Evolutionary conservation across 2,888 invertebrate species (phyloP), one percentile per base, ranked within the genome.

Genomic region (Molorchus minor): DNA sequence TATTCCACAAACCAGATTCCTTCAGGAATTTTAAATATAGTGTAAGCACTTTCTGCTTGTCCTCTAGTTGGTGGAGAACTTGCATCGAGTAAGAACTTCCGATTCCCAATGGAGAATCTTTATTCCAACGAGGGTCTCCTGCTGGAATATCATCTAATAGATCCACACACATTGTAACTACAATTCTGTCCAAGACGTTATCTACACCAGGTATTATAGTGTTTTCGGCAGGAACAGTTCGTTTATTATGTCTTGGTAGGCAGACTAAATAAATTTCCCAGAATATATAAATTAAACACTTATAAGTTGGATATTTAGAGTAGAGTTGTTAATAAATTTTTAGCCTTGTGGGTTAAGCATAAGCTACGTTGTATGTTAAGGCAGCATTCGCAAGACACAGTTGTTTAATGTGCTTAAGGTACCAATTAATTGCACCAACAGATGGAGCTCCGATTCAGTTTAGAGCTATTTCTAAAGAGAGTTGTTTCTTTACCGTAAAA

Each of bases 141-240:
- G 91, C 89, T 0, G 96, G 96, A 66, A 89, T 87, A 80, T 96
- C 96, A 77, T 96, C 92, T 54, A 95, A 86, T 70, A 96, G 84
- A 76, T 93, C 91, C 59, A 85, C 83, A 56, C 92, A 92, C 19
- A 94, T 86, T 51, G 83, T 81, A 10, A 88, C 78, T n/a, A 90
- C 86, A 46, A 87, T 82, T 63, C 84, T 84, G 73, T 87, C 86
- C 41, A 88, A 74, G 10, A 67, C 55, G 33, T 65, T 65, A 43
- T 75, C 71, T 30, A 81, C 80, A 7, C 84, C 81, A 66, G 72
- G 82, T 75, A 72, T 59, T 12, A 61, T 61, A 33, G 71, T 68
- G 8, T 67, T 78, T 66, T 83, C 82, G 7, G 49, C 1, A 82
- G 81, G 64, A 85, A 85, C 1, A 84, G 71, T 70, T 83, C 82